Conservation (phyloP, 1,140 invertebrate species). For the Cydia amplana region DNA sequence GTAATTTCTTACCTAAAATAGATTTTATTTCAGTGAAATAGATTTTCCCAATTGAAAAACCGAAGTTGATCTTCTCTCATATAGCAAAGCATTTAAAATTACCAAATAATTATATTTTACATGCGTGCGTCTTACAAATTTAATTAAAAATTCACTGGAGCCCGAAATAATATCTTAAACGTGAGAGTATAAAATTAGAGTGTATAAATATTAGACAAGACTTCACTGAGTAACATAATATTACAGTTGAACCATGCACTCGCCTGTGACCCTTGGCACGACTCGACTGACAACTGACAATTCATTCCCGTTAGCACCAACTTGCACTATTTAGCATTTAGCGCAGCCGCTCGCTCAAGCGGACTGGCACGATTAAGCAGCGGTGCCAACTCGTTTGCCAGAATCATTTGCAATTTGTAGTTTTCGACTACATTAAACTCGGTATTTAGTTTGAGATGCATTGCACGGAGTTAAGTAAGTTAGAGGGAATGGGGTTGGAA, state of each 20-base stretch:
- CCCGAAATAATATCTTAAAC: too few relatives aligned
- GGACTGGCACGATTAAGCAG: slow-evolving; percentile 47
- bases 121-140: too few relatives aligned
- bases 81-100: too few relatives aligned
- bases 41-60: too few relatives aligned
- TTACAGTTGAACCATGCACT: neutral
- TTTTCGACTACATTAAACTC: slow-evolving; percentile 56
- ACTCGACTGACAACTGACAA: neutral
- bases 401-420: slow-evolving; percentile 65
- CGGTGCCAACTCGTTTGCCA: slow-evolving; percentile 58
- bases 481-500: neutral
- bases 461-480: slow-evolving; percentile 21
- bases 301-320: neutral
- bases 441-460: slow-evolving; percentile 37
- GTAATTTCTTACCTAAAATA: too few relatives aligned
- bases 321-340: slow-evolving; percentile 22
- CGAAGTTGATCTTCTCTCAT: too few relatives aligned
- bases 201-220: too few relatives aligned
- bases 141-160: too few relatives aligned
- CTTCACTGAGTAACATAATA: too few relatives aligned
- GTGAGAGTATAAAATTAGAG: too few relatives aligned
- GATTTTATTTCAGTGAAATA: too few relatives aligned
- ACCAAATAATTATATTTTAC: too few relatives aligned
- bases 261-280: neutral
- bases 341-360: slow-evolving; percentile 35